Evolutionary conservation across 2,797 vertebrate genomes (phyloP), one percentile per base, ranked within the genome.

Genomic region (Sus cebifrons): DNA sequence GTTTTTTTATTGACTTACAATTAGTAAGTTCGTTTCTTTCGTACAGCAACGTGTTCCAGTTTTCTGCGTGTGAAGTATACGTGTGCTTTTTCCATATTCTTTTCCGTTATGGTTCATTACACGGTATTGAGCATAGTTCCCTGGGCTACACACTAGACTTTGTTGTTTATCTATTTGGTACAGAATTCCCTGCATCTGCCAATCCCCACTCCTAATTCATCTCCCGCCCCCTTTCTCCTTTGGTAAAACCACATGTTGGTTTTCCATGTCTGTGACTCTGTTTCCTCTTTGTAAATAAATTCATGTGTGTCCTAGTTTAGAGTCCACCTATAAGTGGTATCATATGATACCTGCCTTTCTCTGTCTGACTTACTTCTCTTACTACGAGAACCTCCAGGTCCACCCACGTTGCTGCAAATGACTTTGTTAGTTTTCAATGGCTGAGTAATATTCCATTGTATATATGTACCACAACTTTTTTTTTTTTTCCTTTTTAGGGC

Each of bases 171-270:
- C 49, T 54, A 11, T 12, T 75, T 75, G 2, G 6, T 3, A 6
- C 1, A 3, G 1, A 52, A 25, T 0, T 3, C 16, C 12, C 9
- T n/a, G 27, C 0, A 1, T 11, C 17, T 6, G 2, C 6, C 6
- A n/a, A 2, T 6, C 44, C 11, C 73, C 29, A 20, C 40, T n/a
- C 73, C 73, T 6, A 11, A 12, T 0, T 29, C 5, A 6, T 10
- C 49, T 25, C 44, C 29, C 15, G 4, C 5, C 2, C 3, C 4
- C 71, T 16, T 18, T 20, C 18, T 9, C 73, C 73, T 52, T 75
- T n/a, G 44, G 17, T 18, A 36, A 36, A 1, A 12, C 25, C 44
- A 27, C 1, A 27, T 8, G 27, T 2, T 12, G 3, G 15, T 12
- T 29, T 18, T 52, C 44, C 1, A 12, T 2, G 0, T 10, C 73